Percentiles rank a stretch among this genome's conserved stretches.
These are phyloP conservation scores for Rousettus leschenaultii DNA, from an alignment of 2,113 vertebrate species.

Conservation along the genomic window DNA sequence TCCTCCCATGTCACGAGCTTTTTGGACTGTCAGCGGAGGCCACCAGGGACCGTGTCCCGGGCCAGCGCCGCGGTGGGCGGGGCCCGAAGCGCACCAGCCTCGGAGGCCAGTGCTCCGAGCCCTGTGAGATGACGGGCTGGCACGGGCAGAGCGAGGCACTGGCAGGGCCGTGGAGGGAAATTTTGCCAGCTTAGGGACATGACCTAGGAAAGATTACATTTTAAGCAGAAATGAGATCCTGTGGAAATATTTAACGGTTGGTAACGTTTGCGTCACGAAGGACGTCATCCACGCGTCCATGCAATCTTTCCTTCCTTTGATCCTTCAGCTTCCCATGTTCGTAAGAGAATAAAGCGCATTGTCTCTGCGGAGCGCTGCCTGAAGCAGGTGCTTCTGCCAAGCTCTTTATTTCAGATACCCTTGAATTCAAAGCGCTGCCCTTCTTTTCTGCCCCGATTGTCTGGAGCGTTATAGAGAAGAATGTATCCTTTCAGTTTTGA, in stretches of 20 bases:
- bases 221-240: not conserved
- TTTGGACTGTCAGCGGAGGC: not conserved
- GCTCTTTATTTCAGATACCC: not conserved
- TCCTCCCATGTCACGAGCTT: not conserved
- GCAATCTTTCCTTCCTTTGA: not conserved
- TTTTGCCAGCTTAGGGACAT: not conserved
- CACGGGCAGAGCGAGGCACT: not conserved
- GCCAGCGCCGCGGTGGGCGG: not conserved
- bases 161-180: not conserved
- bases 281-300: not conserved
- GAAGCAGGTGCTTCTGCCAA: not conserved
- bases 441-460: not conserved
- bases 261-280: not conserved
- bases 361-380: not conserved
- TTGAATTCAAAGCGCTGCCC: not conserved
- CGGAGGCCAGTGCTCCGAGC: not conserved
- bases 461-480: not conserved
- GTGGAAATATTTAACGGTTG: not conserved
- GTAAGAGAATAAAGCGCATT: accelerated
- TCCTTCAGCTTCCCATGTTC: not conserved
- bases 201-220: not conserved
- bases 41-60: not conserved
- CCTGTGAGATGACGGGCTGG: not conserved
- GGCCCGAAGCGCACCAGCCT: not conserved
- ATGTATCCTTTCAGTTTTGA: not conserved